Evolutionary conservation across 2,888 invertebrate species (phyloP).

Genomic region (Muscina levida): DNA sequence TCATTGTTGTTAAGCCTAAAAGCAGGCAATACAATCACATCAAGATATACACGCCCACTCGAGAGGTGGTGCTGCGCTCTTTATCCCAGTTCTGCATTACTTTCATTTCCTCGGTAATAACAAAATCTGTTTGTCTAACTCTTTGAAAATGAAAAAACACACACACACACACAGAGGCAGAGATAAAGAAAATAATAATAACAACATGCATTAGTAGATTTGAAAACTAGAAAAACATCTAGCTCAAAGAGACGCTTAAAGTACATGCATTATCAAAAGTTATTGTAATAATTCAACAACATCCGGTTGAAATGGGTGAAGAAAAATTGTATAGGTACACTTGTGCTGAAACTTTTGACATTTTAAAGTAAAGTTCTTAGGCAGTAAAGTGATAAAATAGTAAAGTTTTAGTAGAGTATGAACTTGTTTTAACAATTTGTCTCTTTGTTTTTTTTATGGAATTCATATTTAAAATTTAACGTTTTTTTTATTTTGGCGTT

Average conservation of each 20-base stretch:
- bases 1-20: constrained; percentile 49
- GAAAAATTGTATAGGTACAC: too few species aligned
- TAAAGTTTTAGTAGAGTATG: too few species aligned
- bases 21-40: constrained; percentile 30
- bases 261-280: background rate
- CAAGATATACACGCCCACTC: background rate
- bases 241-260: constrained; percentile 6
- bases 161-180: background rate
- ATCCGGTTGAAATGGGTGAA: too few species aligned
- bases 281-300: too few species aligned
- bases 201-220: background rate
- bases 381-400: too few species aligned
- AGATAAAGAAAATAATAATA: background rate
- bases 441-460: too few species aligned
- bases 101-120: background rate
- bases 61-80: background rate
- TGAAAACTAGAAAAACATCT: constrained; percentile 9
- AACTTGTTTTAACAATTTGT: too few species aligned
- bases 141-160: constrained; percentile 17
- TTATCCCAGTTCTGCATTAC: constrained; percentile 26
- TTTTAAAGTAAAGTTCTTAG: too few species aligned
- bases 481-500: too few species aligned
- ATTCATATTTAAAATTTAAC: too few species aligned
- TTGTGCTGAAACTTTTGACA: too few species aligned
- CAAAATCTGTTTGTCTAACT: constrained; percentile 47